Base-by-base conservation (phyloP, 2,113 vertebrate species). In the Hyla sarda region DNA sequence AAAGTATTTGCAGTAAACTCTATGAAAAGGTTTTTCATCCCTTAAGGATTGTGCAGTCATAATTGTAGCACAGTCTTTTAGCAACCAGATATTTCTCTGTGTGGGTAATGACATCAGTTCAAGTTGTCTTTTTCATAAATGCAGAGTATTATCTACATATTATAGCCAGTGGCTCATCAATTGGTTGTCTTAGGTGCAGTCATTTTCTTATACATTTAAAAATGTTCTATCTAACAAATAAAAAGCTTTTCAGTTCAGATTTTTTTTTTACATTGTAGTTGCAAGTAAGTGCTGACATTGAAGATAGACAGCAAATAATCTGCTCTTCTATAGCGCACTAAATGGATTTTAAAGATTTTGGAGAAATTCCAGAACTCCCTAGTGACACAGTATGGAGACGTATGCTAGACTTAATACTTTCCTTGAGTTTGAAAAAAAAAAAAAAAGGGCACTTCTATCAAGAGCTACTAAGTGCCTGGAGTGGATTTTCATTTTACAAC, bases 291-390 rank as follows among this genome's bases (percentile, higher is more conserved):
- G 76, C 60, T 25, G 48, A 14, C 65, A 58, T 71, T 72, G 84
- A 81, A 86, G 84, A 69, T 69, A 84, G 82, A 81, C 62, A 60
- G 76, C 80, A 86, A 80, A 86, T 81, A 73, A 86, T 80, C 65
- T 86, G 65, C 77, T 86, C 76, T 73, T 86, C 76, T 72, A 32
- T 72, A 80, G 52, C 65, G 25, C 84, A 86, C 58, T 86, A 86
- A 86, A 80, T 81, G 84, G 56, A 80, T 86, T 86, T 86, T 86
- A 86, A 80, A 86, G 84, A 86, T 86, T 86, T 86, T 86, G 84
- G 76, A 86, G 62, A 54, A 32, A 73, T 86, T 81, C 84, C 84
- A 86, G 65, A 72, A 79, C 84, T 86, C 84, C 84, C 84, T n/a
- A 58, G 76, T 72, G 84, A 81, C 76, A 86, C 37, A 47, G 62